Conservation (phyloP, 1,140 invertebrate genomes). For the Diprion similis region DNA sequence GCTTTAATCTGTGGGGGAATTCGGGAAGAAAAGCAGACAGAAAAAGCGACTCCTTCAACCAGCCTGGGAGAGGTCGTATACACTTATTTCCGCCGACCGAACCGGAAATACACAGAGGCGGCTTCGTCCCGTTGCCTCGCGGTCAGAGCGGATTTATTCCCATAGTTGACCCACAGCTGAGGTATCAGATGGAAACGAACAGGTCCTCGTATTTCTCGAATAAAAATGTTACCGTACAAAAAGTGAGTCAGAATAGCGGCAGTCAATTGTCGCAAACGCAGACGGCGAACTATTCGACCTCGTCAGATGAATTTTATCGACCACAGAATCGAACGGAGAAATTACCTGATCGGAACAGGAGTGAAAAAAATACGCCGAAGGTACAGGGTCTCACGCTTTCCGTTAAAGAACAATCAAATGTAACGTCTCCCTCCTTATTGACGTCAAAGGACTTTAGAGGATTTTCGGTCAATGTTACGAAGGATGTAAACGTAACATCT, state of each 20-base stretch:
- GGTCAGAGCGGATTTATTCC: slow-evolving; percentile 74
- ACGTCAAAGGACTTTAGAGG: not conserved
- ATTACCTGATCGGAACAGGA: not conserved
- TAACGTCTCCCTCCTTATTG: not conserved
- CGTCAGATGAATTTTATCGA: not conserved
- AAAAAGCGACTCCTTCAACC: slow-evolving; percentile 50
- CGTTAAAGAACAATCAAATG: not conserved
- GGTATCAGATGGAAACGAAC: slow-evolving; percentile 22
- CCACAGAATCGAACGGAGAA: not conserved
- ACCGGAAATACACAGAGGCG: slow-evolving; percentile 73
- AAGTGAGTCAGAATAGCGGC: slow-evolving; percentile 24
- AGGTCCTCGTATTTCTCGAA: not conserved
- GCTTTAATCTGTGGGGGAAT: slow-evolving; percentile 69
- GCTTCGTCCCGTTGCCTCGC: slow-evolving; percentile 76
- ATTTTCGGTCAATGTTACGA: not conserved
- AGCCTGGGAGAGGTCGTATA: slow-evolving; percentile 47
- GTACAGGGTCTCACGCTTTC: not conserved
- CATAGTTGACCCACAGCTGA: slow-evolving; percentile 64
- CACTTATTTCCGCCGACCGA: slow-evolving; percentile 59
- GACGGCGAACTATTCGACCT: not conserved
- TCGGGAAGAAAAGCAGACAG: slow-evolving; percentile 60
- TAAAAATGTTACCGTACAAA: not conserved
- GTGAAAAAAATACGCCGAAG: not conserved
- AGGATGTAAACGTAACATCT: not conserved
- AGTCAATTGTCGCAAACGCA: slow-evolving; percentile 8